A percentile compares a stretch with the other conserved stretches of the same genome.
Evolutionary conservation across 2,797 vertebrate species (phyloP).

Genomic region (Pipistrellus pipistrellus): DNA sequence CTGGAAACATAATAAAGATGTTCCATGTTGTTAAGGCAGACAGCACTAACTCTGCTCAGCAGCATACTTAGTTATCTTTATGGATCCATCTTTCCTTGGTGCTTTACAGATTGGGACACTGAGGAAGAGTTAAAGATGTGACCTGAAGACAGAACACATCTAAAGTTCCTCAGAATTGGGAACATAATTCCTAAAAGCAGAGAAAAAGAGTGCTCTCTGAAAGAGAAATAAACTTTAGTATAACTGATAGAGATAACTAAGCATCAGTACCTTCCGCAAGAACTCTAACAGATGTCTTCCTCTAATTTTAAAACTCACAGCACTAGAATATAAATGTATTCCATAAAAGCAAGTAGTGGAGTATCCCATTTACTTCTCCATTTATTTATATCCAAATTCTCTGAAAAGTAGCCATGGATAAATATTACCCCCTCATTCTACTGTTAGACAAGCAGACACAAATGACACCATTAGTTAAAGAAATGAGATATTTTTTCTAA

Average conservation of each 20-base stretch:
- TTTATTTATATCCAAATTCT: not conserved
- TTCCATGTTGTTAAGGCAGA: not conserved
- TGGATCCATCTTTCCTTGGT: not conserved
- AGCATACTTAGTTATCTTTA: not conserved
- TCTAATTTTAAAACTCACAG: conserved; percentile 25
- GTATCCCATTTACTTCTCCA: not conserved
- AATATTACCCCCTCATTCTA: conserved; percentile 12
- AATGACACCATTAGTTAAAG: not conserved
- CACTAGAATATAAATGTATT: not conserved
- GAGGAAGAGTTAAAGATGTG: not conserved
- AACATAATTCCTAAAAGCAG: conserved; percentile 37
- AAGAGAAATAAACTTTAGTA: not conserved
- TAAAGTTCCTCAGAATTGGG: not conserved
- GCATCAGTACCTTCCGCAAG: not conserved
- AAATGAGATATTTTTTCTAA: not conserved
- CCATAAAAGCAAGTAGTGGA: not conserved
- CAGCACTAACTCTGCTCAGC: not conserved
- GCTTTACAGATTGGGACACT: not conserved
- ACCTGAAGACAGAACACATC: not conserved
- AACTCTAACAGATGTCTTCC: not conserved
- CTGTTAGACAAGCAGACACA: conserved; percentile 54
- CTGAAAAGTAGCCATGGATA: conserved; percentile 16
- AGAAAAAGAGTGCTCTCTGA: not conserved
- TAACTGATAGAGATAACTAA: not conserved
- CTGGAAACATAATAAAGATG: not conserved